Evolutionary conservation across 2,113 vertebrate genomes (phyloP).

Genomic region (Hippocampus abdominalis): DNA sequence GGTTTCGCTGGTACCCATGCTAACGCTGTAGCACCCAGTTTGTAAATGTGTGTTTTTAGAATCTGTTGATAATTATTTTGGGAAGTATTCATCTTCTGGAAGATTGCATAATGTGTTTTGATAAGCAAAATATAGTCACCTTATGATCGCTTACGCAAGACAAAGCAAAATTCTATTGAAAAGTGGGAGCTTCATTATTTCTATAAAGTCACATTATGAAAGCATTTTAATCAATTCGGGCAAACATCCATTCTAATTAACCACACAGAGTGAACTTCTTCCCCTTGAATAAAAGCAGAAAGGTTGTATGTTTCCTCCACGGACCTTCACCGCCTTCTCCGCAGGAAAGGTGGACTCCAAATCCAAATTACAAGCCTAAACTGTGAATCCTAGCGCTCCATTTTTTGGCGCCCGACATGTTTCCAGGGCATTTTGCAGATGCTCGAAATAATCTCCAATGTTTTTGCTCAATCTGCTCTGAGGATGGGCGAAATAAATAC

Average conservation of each 20-base stretch:
- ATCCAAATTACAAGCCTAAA: conserved; percentile 76
- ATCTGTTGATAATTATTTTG: neutral
- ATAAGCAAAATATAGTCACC: neutral
- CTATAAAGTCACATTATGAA: conserved; percentile 73
- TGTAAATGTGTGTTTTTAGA: too few relatives aligned
- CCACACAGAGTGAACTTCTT: conserved; percentile 70
- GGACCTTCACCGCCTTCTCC: conserved; percentile 65
- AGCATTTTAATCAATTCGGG: conserved; percentile 75
- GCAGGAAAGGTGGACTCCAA: conserved; percentile 37
- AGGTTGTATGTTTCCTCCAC: conserved; percentile 70
- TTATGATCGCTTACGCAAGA: conserved; percentile 20
- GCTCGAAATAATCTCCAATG: conserved; percentile 99
- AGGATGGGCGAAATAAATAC: conserved; percentile 99
- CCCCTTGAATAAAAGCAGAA: conserved; percentile 70
- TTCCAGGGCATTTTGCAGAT: conserved; percentile 99
- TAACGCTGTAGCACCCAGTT: too few relatives aligned
- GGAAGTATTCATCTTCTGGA: neutral
- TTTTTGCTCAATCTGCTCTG: conserved; percentile 99
- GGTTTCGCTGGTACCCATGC: too few relatives aligned
- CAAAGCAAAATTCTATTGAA: conserved; percentile 61
- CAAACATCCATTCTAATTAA: conserved; percentile 76
- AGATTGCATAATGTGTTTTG: neutral
- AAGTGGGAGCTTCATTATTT: conserved; percentile 71
- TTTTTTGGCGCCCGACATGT: conserved; percentile 88
- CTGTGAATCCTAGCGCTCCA: conserved; percentile 86